Conservation (phyloP, 2,113 vertebrate species). For the Ceyx melanurus region DNA sequence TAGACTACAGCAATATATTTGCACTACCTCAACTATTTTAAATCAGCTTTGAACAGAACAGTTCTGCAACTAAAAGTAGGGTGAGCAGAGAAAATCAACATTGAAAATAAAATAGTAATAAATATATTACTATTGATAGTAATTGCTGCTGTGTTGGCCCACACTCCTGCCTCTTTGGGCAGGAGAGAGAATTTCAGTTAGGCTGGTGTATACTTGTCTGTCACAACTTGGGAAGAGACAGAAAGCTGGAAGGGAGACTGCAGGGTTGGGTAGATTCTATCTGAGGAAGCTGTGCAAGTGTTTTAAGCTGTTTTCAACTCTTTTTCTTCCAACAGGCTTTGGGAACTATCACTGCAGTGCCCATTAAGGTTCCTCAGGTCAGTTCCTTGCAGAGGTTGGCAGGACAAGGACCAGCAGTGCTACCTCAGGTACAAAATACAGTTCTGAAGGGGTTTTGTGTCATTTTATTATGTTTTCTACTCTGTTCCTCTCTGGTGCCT, state of each 20-base stretch:
- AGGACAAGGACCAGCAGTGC: conserved; percentile 90
- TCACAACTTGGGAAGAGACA: neutral
- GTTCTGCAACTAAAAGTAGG: neutral
- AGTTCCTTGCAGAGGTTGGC: conserved; percentile 97
- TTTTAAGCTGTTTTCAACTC: conserved; percentile 43
- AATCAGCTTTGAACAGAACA: neutral
- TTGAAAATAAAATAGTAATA: too few species aligned
- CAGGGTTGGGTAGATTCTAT: neutral
- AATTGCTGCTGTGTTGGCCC: neutral
- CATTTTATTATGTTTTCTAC: neutral
- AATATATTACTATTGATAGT: too few species aligned
- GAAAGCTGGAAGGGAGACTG: neutral
- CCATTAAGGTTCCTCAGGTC: conserved; percentile 97
- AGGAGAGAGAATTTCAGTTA: neutral
- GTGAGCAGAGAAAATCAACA: neutral
- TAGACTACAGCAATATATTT: neutral
- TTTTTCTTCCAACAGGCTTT: conserved; percentile 82
- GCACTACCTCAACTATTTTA: neutral
- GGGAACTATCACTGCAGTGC: conserved; percentile 89
- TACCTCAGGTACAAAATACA: conserved; percentile 91
- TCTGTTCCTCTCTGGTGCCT: neutral
- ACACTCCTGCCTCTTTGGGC: neutral
- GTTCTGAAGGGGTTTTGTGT: neutral
- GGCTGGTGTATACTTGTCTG: neutral
- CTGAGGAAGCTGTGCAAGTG: neutral